Base-by-base conservation (phyloP, 2,113 vertebrate species). In the Megaleporinus macrocephalus region DNA sequence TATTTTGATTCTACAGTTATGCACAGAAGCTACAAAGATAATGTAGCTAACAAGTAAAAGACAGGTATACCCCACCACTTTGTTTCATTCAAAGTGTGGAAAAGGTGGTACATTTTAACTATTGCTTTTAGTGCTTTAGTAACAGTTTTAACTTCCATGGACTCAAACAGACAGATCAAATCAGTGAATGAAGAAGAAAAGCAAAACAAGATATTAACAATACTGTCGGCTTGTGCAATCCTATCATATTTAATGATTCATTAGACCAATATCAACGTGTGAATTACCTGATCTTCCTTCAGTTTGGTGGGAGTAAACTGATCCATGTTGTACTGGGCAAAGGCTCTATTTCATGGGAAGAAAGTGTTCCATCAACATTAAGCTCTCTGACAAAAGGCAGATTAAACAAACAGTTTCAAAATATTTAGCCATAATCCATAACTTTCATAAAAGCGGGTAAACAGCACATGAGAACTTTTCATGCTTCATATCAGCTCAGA, bases 241-340 rank as follows among this genome's bases (percentile, higher is more conserved):
- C 27, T 30, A 49, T 76, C 47, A 14, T 18, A 51, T 16, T 51
- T 51, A 51, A 51, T 24, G 13, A 24, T 29, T n/a, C 16, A 66
- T 66, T 5, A 79, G 59, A 27, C 30, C 29, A 24, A 44, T 57
- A 24, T 26, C 1, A 47, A 70, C 0, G 26, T 72, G 55, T 15
- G 27, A 73, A 61, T 80, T 27, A 86, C 85, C 80, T 88, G 85
- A 81, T 98, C 96, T 51, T 98, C 96, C 79, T 97, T 95, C 89
- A 97, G 93, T 92, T 96, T 98, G 90, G 95, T 96, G 0, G 95
- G 94, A 4, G 95, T 97, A 92, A 99, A 98, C 92, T 99, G 97
- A 90, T 98, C 97, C 96, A 98, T 98, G 90, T 99, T 98, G 88
- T 98, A 99, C 87, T 98, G 97, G 85, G 97, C 96, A 94, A 99